Conservation (phyloP, 2,113 vertebrate genomes). For the Festucalex cinctus region DNA sequence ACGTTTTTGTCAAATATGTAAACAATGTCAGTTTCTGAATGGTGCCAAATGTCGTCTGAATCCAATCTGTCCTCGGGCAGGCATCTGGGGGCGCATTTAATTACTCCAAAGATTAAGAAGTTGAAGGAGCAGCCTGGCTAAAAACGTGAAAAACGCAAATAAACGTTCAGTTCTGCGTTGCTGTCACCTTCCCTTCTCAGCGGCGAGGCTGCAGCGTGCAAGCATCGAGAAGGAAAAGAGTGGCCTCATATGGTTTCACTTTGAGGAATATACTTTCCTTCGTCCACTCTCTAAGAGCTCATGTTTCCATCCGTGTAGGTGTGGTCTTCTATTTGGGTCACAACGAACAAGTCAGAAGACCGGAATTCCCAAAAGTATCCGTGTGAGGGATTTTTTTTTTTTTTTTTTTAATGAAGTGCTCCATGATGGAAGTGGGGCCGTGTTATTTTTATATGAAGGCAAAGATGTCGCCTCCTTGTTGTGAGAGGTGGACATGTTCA, state of each 20-base stretch:
- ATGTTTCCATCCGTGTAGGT: constrained; percentile 67
- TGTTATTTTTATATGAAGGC: constrained; percentile 48
- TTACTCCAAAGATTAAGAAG: constrained; percentile 25
- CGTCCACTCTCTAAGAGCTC: constrained; percentile 63
- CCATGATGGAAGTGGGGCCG: constrained; percentile 54
- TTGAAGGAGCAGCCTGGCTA: constrained; percentile 2
- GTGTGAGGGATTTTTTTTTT: constrained; percentile 45
- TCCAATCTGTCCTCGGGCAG: constrained; percentile 47
- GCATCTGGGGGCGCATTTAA: constrained; percentile 31
- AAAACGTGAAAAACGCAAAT: constrained; percentile 36
- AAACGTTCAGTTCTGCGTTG: constrained; percentile 33
- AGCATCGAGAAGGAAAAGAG: constrained; percentile 20
- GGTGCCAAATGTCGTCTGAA: constrained; percentile 33
- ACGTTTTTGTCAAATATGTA: constrained; percentile 61
- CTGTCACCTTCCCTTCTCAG: constrained; percentile 36
- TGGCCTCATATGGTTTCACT: constrained; percentile 74
- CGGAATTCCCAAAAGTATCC: constrained; percentile 59
- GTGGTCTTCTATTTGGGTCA: constrained; percentile 72
- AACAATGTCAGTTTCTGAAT: constrained; percentile 39
- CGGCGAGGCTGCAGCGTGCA: constrained; percentile 23
- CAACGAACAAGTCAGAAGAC: constrained; percentile 51
- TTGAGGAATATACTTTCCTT: constrained; percentile 66
- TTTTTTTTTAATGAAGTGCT: constrained; percentile 50
- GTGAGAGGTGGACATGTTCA: constrained; percentile 11
- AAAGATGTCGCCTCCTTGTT: constrained; percentile 19